Evolutionary conservation across 2,888 invertebrate genomes (phyloP), one percentile per base, ranked within the genome.

Genomic region (Creontiades dilutus): DNA sequence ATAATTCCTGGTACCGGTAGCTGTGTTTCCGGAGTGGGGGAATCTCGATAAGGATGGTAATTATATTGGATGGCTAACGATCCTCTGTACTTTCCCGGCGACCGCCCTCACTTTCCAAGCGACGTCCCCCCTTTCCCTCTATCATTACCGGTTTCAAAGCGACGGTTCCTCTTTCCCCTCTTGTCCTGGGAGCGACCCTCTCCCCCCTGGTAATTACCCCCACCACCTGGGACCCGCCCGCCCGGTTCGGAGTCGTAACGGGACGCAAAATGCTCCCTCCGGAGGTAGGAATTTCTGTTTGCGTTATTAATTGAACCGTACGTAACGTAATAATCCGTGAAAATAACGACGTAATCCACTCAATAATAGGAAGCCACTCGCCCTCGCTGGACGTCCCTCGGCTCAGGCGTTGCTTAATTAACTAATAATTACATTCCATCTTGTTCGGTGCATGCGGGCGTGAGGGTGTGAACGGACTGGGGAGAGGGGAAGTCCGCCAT

Each of bases 251-350:
- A 68, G 68, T 23, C 68, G 68, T 68, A 68, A 68, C 68, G 23
- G 68, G 68, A 23, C 37, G 68, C 19, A n/a, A 61, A 61, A 19
- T 19, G n/a, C 68, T 12, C 68, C 23, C 68, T 23, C 68, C 68
- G 23, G 68, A 68, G 68, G 52, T 52, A 52, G 52, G 52, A 23
- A 68, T 68, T 68, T 68, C 23, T 68, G 68, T 68, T 68, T 68
- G 68, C 68, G 68, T 68, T 68, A 68, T 68, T 68, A 68, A 68
- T 68, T 68, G 68, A 68, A 68, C 68, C 68, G 68, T 23, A 23
- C 68, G 68, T 68, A 68, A 68, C 68, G 68, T 68, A 68, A 68
- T 68, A 61, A 61, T 23, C 68, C 68, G 68, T 27, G 68, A 68
- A 68, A 68, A 68, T 68, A 68, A 68, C 68, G 68, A 68, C 68